These are phyloP conservation scores for Mesorhabditis sp. DNA, from an alignment of 2,888 invertebrate species.

Conservation along the genomic window DNA sequence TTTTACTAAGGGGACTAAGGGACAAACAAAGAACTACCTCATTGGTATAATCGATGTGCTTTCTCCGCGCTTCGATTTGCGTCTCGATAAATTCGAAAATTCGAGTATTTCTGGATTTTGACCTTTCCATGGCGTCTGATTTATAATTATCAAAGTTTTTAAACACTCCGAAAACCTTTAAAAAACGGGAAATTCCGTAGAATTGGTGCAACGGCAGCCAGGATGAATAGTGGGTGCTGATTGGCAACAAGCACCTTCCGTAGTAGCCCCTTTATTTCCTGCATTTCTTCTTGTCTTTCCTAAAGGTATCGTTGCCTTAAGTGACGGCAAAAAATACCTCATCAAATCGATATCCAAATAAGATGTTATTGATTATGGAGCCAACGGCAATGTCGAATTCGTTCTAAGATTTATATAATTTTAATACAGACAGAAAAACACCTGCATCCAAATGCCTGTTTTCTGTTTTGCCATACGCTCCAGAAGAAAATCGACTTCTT, in stretches of 20 bases:
- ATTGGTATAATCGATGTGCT: conserved; percentile 17
- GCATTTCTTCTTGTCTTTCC: no score
- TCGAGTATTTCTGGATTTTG: no score
- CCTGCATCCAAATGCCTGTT: background rate
- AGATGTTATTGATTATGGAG: conserved; percentile 29
- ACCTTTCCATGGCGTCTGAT: no score
- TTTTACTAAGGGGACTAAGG: no score
- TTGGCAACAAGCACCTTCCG: background rate
- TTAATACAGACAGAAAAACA: background rate
- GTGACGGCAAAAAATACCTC: conserved; percentile 13
- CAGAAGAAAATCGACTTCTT: conserved; percentile 14
- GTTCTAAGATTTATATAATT: background rate
- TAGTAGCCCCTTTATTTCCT: background rate
- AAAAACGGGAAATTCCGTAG: background rate
- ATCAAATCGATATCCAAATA: conserved; percentile 33
- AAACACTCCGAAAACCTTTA: conserved; percentile 9
- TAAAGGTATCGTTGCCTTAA: background rate
- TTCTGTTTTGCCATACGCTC: background rate
- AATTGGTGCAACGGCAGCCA: background rate
- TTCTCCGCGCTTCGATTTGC: conserved; percentile 27
- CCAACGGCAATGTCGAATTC: conserved; percentile 25
- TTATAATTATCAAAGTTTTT: no score
- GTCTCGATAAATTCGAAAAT: conserved; percentile 23
- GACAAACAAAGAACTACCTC: no score
- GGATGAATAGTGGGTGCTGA: background rate